Conservation (phyloP, 2,888 invertebrate genomes). For the Aporophyla nigra region DNA sequence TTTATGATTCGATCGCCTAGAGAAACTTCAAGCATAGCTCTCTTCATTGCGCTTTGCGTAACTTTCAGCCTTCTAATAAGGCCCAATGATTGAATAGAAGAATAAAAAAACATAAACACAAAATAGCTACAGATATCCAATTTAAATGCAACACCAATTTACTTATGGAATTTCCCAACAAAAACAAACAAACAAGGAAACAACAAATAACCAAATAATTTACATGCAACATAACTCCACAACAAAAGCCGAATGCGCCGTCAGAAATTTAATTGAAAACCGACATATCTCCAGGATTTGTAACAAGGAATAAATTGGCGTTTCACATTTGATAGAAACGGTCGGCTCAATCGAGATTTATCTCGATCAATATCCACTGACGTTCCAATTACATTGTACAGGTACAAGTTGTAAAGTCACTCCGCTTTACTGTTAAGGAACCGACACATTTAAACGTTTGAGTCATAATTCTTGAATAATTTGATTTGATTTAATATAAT, state of each 20-base stretch:
- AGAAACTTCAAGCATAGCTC: too few species aligned
- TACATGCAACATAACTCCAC: conserved; percentile 56
- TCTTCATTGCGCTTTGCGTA: too few species aligned
- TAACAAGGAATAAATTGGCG: conserved; percentile 74
- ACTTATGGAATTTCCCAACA: conserved; percentile 31
- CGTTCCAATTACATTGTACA: conserved; percentile 86
- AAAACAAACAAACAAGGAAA: conserved; percentile 47
- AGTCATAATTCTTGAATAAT: conserved; percentile 9
- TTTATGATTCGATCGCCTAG: too few species aligned
- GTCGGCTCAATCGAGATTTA: conserved; percentile 83
- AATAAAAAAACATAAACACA: not conserved
- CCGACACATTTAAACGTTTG: conserved; percentile 58
- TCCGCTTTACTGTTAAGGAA: conserved; percentile 68
- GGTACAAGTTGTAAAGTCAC: conserved; percentile 76
- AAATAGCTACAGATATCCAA: not conserved
- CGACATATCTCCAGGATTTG: conserved; percentile 69
- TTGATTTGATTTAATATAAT: not conserved
- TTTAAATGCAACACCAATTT: conserved; percentile 22
- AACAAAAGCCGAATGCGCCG: conserved; percentile 58
- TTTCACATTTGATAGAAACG: conserved; percentile 74
- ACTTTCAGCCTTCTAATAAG: too few species aligned
- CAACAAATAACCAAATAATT: conserved; percentile 49
- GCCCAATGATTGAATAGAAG: not conserved
- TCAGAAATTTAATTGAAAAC: conserved; percentile 68
- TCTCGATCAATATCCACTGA: conserved; percentile 86